These are phyloP conservation scores for Anoncus sp. DNA, from an alignment of 2,888 invertebrate species.

Conservation along the genomic window DNA sequence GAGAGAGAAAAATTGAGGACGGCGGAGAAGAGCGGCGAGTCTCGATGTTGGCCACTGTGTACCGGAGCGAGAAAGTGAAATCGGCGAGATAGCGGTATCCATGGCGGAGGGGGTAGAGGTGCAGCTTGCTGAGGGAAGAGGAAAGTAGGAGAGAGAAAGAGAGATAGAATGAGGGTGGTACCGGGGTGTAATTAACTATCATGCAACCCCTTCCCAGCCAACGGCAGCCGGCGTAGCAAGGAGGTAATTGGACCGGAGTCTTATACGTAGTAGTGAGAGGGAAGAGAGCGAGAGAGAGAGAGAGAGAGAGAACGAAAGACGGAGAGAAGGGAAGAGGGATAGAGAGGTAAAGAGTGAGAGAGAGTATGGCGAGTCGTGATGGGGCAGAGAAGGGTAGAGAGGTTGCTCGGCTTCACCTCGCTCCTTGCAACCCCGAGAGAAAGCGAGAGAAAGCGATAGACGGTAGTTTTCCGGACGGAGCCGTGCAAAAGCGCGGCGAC, in stretches of 20 bases:
- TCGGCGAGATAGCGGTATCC: constrained; percentile 71
- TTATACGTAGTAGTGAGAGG: constrained; percentile 67
- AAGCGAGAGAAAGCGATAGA: not conserved
- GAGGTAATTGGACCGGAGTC: constrained; percentile 82
- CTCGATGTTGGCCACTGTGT: constrained; percentile 42
- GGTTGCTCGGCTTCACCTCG: not conserved
- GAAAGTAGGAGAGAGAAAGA: constrained; percentile 20
- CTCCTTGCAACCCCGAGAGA: not conserved
- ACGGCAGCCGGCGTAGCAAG: constrained; percentile 81
- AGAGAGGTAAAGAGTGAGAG: constrained; percentile 22
- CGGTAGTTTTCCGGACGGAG: constrained; percentile 17
- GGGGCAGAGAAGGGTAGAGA: not conserved
- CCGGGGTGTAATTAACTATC: constrained; percentile 82
- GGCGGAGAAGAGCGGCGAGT: constrained; percentile 56
- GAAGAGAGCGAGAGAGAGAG: not conserved
- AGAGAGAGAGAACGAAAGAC: not conserved
- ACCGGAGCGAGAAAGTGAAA: constrained; percentile 64
- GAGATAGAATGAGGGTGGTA: constrained; percentile 40
- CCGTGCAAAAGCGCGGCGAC: constrained; percentile 35
- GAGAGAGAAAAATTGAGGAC: constrained; percentile 58
- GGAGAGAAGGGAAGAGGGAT: not conserved
- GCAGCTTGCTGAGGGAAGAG: constrained; percentile 57
- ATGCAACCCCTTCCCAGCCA: constrained; percentile 80
- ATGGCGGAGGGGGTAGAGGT: constrained; percentile 69
- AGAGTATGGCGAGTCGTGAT: constrained; percentile 61